phyloP scores from a whole-genome alignment of 2,113 vertebrate species.

The Hystrix brachyura region DNA sequence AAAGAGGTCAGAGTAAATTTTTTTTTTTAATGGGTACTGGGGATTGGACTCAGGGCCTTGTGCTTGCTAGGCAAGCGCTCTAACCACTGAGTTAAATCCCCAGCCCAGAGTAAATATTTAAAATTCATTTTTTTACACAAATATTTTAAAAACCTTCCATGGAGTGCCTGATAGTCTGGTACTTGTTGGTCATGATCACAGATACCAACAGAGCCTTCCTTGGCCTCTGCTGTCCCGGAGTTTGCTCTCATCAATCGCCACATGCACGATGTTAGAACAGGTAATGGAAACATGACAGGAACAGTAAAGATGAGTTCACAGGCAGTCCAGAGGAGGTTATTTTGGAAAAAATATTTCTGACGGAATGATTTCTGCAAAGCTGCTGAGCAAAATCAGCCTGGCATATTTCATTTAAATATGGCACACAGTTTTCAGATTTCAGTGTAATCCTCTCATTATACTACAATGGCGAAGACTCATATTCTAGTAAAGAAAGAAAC shows the following conservation, averaged over 20 bases:
- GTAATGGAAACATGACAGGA: not conserved
- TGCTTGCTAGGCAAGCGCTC: too few relatives aligned
- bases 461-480: not conserved
- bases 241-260: not conserved
- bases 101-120: not conserved
- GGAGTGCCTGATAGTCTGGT: not conserved
- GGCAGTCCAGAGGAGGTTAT: not conserved
- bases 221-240: not conserved
- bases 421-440: not conserved
- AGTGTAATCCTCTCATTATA: not conserved
- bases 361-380: not conserved
- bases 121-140: too few relatives aligned
- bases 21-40: too few relatives aligned
- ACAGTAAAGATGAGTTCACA: not conserved
- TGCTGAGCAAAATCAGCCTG: not conserved
- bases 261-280: not conserved
- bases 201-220: not conserved
- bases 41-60: too few relatives aligned
- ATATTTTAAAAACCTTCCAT: not conserved
- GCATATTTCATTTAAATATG: not conserved
- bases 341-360: not conserved
- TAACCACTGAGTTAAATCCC: too few relatives aligned
- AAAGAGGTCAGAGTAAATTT: not conserved
- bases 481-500: constrained; percentile 24
- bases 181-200: not conserved